A percentile compares a stretch with the other conserved stretches of the same genome.
Evolutionary conservation across 1,140 invertebrate species (phyloP).

Genomic region (Anadara kagoshimensis): DNA sequence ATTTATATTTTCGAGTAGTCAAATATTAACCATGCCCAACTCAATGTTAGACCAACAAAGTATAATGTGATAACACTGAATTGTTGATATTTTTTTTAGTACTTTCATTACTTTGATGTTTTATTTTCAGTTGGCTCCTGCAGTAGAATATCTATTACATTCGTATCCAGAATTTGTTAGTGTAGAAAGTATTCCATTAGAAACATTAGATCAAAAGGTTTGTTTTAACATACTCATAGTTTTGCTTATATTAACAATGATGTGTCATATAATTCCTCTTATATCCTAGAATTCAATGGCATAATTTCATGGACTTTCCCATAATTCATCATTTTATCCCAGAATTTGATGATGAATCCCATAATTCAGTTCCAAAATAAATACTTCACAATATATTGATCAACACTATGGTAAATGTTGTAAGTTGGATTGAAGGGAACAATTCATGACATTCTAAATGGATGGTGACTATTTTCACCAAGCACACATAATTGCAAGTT

Average conservation of each 20-base stretch:
- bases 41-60: no score
- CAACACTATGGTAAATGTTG: neutral
- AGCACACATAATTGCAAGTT: no score
- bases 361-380: no score
- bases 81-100: no score
- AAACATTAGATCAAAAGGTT: conserved; percentile 80
- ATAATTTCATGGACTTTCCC: neutral
- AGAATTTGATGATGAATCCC: neutral
- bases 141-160: conserved; percentile 82
- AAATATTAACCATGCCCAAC: no score
- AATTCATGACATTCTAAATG: no score
- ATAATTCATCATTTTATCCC: neutral
- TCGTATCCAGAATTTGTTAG: conserved; percentile 85
- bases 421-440: no score
- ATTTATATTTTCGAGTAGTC: no score
- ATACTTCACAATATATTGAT: neutral
- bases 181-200: conserved; percentile 82
- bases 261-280: no score
- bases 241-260: neutral
- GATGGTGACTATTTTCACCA: no score
- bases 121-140: conserved; percentile 77
- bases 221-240: conserved; percentile 16
- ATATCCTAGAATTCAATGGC: neutral
- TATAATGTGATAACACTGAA: no score
- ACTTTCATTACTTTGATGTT: neutral